Evolutionary conservation across 2,888 invertebrate genomes (phyloP).

Genomic region (Trachelus iudaicus): DNA sequence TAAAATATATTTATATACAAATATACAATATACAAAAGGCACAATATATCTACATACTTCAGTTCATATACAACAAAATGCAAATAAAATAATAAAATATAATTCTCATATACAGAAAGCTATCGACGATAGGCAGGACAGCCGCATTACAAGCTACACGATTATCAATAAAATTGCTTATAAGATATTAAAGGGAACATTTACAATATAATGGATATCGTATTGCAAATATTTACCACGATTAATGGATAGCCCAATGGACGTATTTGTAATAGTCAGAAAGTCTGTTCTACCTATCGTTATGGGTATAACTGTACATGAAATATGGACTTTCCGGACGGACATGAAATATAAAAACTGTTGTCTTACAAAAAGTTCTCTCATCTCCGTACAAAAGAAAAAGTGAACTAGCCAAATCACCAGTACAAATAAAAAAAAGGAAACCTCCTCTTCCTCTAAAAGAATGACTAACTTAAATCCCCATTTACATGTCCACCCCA

Average conservation of each 20-base stretch:
- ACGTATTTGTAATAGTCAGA: not conserved
- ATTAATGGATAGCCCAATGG: not conserved
- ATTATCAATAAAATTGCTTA: not conserved
- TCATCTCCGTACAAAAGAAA: not conserved
- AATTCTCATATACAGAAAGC: slow-evolving; percentile 40
- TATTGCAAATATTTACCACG: not conserved
- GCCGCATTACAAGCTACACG: not conserved
- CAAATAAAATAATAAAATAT: slow-evolving; percentile 51
- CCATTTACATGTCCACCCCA: not conserved
- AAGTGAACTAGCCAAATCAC: not conserved
- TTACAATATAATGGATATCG: not conserved
- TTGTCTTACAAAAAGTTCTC: not conserved
- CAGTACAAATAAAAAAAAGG: not conserved
- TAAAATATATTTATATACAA: slow-evolving; percentile 64
- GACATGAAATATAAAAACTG: slow-evolving; percentile 1
- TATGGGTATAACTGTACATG: slow-evolving; percentile 4
- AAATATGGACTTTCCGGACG: not conserved
- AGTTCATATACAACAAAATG: slow-evolving; percentile 58
- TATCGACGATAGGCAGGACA: slow-evolving; percentile 3
- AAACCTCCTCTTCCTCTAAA: not conserved
- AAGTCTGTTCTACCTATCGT: not conserved
- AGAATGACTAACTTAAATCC: not conserved
- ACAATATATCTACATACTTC: slow-evolving; percentile 63
- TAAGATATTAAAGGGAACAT: not conserved
- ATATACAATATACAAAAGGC: slow-evolving; percentile 65